A percentile compares a stretch with the other conserved stretches of the same genome.
Evolutionary conservation across 1,140 invertebrate genomes (phyloP).

Genomic region (Drosophila truncata): DNA sequence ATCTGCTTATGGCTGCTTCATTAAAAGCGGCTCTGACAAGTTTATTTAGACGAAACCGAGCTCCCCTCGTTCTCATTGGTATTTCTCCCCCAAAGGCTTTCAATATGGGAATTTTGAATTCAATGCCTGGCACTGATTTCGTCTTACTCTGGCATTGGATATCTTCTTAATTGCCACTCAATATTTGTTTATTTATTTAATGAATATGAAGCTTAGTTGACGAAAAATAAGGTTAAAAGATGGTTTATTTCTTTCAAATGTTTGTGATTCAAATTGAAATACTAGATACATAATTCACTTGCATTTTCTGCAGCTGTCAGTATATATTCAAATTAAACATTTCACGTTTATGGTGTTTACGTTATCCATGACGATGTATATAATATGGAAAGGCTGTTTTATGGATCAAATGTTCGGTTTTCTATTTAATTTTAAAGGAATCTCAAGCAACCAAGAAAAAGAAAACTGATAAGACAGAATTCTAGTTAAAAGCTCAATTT

Average conservation of each 20-base stretch:
- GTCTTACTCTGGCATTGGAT: background rate
- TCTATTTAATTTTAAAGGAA: background rate
- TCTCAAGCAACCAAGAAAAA: background rate
- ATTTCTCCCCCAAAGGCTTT: conserved; percentile 2
- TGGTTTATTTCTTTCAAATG: background rate
- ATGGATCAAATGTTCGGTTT: background rate
- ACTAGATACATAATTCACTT: conserved; percentile 14
- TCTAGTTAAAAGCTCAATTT: too few relatives aligned
- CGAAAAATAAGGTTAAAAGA: background rate
- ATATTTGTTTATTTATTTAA: conserved; percentile 8
- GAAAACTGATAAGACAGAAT: background rate
- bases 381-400: background rate
- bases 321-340: conserved; percentile 20
- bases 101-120: conserved; percentile 11
- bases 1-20: conserved; percentile 80
- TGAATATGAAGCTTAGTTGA: background rate
- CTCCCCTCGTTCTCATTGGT: conserved; percentile 2
- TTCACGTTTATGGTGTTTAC: conserved; percentile 25
- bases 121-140: conserved; percentile 7
- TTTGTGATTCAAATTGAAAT: conserved; percentile 13
- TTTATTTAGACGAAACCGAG: conserved; percentile 72
- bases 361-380: conserved; percentile 14
- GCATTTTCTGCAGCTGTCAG: conserved; percentile 11
- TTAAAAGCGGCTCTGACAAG: conserved; percentile 73
- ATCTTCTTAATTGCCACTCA: background rate